A percentile compares a stretch with the other conserved stretches of the same genome.
Evolutionary conservation across 2,888 invertebrate genomes (phyloP).

Genomic region (Tortrix viridana): DNA sequence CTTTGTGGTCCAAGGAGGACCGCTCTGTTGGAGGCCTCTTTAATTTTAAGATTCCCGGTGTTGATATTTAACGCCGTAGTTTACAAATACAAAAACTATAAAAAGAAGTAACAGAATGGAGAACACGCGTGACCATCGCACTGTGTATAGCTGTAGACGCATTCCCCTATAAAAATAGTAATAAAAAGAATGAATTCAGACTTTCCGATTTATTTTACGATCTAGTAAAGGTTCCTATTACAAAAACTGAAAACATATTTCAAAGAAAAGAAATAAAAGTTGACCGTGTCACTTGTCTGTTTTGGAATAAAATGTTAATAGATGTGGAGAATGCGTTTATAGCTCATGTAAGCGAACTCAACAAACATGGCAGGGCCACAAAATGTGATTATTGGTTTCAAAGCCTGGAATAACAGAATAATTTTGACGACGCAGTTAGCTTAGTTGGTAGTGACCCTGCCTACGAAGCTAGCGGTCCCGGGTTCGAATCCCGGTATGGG

Average conservation of each 20-base stretch:
- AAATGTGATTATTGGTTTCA: too few relatives aligned
- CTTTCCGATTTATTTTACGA: slow-evolving; percentile 27
- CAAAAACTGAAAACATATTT: slow-evolving; percentile 33
- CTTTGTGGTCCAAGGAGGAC: slow-evolving; percentile 8
- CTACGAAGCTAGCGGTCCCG: too few relatives aligned
- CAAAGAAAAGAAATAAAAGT: slow-evolving; percentile 29
- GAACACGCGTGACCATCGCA: slow-evolving; percentile 22
- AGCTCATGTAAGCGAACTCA: too few relatives aligned
- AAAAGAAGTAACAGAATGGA: slow-evolving; percentile 22
- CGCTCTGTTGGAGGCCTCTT: slow-evolving; percentile 1
- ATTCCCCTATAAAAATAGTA: slow-evolving; percentile 29
- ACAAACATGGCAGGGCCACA: too few relatives aligned
- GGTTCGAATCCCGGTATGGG: too few relatives aligned
- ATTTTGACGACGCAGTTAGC: too few relatives aligned
- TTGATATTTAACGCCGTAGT: slow-evolving; percentile 34
- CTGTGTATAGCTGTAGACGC: slow-evolving; percentile 10
- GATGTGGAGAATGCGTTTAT: too few relatives aligned
- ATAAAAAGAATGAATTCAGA: slow-evolving; percentile 36
- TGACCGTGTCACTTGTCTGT: slow-evolving; percentile 9
- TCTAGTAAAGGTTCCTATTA: slow-evolving; percentile 24
- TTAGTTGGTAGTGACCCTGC: too few relatives aligned
- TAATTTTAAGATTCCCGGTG: slow-evolving; percentile 12
- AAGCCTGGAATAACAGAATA: too few relatives aligned
- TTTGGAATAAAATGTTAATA: background rate
- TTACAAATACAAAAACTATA: slow-evolving; percentile 29